Evolutionary conservation across 2,888 invertebrate genomes (phyloP).

Genomic region (Lacanobia oleracea): DNA sequence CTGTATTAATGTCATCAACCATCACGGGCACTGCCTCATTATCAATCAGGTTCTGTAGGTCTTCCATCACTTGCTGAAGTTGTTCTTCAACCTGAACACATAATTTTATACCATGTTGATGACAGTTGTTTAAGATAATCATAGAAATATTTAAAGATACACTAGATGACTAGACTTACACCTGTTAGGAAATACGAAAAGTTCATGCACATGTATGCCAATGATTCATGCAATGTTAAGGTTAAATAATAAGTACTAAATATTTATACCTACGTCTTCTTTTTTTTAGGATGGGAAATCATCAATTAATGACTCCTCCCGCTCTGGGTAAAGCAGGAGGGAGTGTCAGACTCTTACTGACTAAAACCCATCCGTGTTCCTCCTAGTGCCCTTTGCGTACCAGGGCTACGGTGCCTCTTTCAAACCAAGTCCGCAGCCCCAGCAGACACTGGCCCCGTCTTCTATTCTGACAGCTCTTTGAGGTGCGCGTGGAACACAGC

Average conservation of each 20-base stretch:
- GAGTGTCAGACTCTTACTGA: too few relatives aligned
- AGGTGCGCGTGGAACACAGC: too few relatives aligned
- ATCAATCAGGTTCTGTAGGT: slow-evolving; percentile 76
- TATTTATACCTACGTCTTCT: neutral
- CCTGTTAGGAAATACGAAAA: slow-evolving; percentile 4
- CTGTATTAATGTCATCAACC: slow-evolving; percentile 72
- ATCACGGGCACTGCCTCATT: slow-evolving; percentile 69
- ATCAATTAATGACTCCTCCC: too few relatives aligned
- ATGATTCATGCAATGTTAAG: slow-evolving; percentile 40
- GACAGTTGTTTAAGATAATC: neutral
- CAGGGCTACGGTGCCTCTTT: too few relatives aligned
- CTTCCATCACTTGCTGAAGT: slow-evolving; percentile 77
- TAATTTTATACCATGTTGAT: neutral
- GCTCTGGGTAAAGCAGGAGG: too few relatives aligned
- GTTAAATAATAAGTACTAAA: slow-evolving; percentile 11
- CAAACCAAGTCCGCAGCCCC: too few relatives aligned
- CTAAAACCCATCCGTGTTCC: too few relatives aligned
- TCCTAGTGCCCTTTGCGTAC: too few relatives aligned
- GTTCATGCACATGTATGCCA: slow-evolving; percentile 25
- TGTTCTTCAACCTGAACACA: slow-evolving; percentile 81
- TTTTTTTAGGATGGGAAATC: too few relatives aligned
- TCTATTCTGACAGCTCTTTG: too few relatives aligned
- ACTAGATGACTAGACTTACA: neutral
- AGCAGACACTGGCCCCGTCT: too few relatives aligned
- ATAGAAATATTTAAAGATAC: too few relatives aligned